Conservation (phyloP, 2,113 vertebrate genomes). For the Ibidorhyncha struthersii region DNA sequence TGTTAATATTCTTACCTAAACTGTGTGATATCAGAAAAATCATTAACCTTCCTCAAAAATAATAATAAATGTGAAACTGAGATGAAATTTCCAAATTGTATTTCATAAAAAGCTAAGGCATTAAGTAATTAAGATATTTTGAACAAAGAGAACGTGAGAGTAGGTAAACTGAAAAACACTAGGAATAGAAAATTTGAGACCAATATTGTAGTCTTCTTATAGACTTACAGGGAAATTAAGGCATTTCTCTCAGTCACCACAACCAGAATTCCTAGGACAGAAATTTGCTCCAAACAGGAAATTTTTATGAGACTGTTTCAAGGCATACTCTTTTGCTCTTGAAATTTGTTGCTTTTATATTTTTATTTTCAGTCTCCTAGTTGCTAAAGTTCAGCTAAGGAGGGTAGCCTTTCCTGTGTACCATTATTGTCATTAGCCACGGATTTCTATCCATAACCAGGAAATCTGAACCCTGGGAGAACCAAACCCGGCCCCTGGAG, state of each 20-base stretch:
- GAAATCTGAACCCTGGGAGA: not conserved
- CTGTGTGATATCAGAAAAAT: not conserved
- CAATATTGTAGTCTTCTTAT: not conserved
- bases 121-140: not conserved
- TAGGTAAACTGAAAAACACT: not conserved
- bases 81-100: not conserved
- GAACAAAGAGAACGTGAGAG: not conserved
- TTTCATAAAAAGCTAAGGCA: not conserved
- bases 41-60: not conserved
- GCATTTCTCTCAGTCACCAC: not conserved
- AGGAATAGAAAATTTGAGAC: not conserved
- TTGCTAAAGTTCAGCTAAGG: not conserved
- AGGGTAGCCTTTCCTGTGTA: not conserved
- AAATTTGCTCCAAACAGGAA: not conserved
- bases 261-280: not conserved
- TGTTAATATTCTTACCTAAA: not conserved
- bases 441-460: not conserved
- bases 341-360: not conserved
- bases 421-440: not conserved
- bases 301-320: not conserved
- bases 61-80: not conserved
- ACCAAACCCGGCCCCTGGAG: not conserved
- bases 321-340: not conserved
- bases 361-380: not conserved
- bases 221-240: not conserved